These are phyloP conservation scores for Oxystoma pomonae DNA, from an alignment of 2,888 invertebrate genomes.

Conservation along the genomic window DNA sequence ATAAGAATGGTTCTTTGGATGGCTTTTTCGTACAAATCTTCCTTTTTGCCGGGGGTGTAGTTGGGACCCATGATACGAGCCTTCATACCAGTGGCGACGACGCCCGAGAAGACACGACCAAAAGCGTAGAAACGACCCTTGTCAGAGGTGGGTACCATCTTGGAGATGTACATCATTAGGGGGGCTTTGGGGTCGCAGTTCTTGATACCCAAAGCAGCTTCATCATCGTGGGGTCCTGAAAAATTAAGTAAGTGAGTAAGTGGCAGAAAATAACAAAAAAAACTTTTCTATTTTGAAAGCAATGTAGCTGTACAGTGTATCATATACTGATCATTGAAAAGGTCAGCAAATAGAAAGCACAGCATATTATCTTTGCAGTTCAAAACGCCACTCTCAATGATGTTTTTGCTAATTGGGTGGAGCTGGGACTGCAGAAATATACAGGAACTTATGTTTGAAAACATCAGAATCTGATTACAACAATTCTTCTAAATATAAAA, in stretches of 20 bases:
- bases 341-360: background rate
- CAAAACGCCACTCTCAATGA: background rate
- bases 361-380: background rate
- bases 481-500: background rate
- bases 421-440: background rate
- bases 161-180: constrained; percentile 99
- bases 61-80: constrained; percentile 99
- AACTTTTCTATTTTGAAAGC: background rate
- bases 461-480: too few species aligned
- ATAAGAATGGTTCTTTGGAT: constrained; percentile 99
- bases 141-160: constrained; percentile 99
- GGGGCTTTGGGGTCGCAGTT: constrained; percentile 95
- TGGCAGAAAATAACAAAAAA: background rate
- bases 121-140: constrained; percentile 99
- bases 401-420: background rate
- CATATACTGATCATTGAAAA: background rate
- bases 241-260: background rate
- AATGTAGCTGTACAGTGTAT: background rate
- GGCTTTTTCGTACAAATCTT: constrained; percentile 97
- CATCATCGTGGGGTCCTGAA: constrained; percentile 83
- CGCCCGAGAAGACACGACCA: constrained; percentile 99
- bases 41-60: constrained; percentile 96
- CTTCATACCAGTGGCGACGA: constrained; percentile 80
- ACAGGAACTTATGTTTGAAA: too few species aligned
- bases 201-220: constrained; percentile 60